These are phyloP conservation scores for Centruroides sculpturatus DNA, from an alignment of 1,140 invertebrate genomes.

Conservation along the genomic window DNA sequence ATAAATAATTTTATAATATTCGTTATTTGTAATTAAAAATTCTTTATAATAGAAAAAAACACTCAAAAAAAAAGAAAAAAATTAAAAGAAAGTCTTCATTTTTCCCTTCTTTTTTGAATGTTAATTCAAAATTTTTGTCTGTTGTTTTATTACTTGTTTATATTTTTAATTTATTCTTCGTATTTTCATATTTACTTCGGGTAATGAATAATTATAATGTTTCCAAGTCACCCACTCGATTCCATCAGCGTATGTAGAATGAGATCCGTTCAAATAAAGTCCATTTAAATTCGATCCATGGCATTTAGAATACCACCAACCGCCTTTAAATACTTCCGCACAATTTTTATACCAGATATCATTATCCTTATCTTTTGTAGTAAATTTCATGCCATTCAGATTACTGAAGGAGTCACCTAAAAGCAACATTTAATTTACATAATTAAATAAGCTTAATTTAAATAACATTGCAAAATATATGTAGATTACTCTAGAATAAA, in stretches of 20 bases:
- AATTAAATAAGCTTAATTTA: no score
- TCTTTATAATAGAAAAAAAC: no score
- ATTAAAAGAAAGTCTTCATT: no score
- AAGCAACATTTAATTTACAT: no score
- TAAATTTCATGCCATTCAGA: conserved; percentile 7
- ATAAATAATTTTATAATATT: no score
- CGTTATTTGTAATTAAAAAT: no score
- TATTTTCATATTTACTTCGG: conserved; percentile 64
- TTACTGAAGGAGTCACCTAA: neutral
- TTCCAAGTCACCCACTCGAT: conserved; percentile 69
- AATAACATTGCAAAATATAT: no score
- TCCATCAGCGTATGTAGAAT: conserved; percentile 4
- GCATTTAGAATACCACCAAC: conserved; percentile 21
- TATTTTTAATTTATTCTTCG: conserved; percentile 21
- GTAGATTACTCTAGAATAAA: no score
- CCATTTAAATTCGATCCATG: conserved; percentile 20
- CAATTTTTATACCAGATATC: conserved; percentile 8
- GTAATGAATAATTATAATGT: conserved; percentile 39
- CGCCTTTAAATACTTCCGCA: conserved; percentile 16
- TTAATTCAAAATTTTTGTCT: no score
- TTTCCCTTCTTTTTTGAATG: no score
- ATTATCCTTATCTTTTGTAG: conserved; percentile 17
- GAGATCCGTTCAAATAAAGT: conserved; percentile 67
- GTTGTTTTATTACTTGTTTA: no score
- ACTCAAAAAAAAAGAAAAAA: no score